A percentile compares a stretch with the other conserved stretches of the same genome.
phyloP scores from a whole-genome alignment of 1,140 invertebrate species.

The Idris sp. region DNA sequence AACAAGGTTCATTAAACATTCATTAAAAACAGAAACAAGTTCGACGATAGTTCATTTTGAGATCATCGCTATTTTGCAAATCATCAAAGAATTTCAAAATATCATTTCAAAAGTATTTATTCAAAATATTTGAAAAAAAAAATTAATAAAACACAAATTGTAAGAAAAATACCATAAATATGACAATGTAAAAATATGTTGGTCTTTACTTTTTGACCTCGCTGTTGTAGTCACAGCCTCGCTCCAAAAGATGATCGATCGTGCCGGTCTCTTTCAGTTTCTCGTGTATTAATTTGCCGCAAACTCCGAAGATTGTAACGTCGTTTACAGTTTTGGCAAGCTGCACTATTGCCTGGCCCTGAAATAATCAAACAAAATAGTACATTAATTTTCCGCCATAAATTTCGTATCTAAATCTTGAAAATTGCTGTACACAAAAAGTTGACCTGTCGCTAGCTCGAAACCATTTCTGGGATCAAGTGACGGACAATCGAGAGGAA shows the following conservation, averaged over 20 bases:
- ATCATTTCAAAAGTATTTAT: too few relatives aligned
- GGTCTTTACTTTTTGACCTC: slow-evolving; percentile 90
- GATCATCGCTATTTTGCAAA: too few relatives aligned
- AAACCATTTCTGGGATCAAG: slow-evolving; percentile 30
- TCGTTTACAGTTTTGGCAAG: slow-evolving; percentile 88
- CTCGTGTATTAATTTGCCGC: slow-evolving; percentile 91
- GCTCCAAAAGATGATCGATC: slow-evolving; percentile 87
- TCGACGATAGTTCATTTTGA: too few relatives aligned
- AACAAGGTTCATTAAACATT: slow-evolving; percentile 6
- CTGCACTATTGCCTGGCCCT: slow-evolving; percentile 91
- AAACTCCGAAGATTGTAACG: slow-evolving; percentile 90
- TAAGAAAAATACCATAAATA: slow-evolving; percentile 23
- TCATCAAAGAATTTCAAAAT: too few relatives aligned
- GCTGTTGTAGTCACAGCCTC: slow-evolving; percentile 87
- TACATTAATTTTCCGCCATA: slow-evolving; percentile 2
- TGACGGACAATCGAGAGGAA: slow-evolving; percentile 31
- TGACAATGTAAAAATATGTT: slow-evolving; percentile 16
- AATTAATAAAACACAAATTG: slow-evolving; percentile 1
- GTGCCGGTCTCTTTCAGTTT: slow-evolving; percentile 84
- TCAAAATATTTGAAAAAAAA: slow-evolving; percentile 3
- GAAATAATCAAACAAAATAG: slow-evolving; percentile 43
- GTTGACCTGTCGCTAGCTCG: slow-evolving; percentile 20
- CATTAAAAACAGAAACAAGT: slow-evolving; percentile 6
- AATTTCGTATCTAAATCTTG: too few relatives aligned
- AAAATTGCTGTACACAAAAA: too few relatives aligned